phyloP scores from a whole-genome alignment of 1,140 invertebrate genomes.

The Oscheius sp. region DNA sequence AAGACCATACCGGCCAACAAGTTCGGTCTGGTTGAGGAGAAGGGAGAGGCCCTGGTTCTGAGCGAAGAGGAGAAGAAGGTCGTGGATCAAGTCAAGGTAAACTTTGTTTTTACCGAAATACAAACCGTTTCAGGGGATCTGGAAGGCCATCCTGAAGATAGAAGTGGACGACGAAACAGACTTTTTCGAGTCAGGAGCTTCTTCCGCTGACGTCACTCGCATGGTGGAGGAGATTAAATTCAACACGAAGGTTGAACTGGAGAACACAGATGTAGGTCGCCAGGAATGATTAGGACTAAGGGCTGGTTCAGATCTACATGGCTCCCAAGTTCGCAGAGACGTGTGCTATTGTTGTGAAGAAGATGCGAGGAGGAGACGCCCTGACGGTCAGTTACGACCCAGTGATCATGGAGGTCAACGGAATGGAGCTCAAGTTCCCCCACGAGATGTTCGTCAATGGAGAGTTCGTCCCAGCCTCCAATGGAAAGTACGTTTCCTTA shows the following conservation, averaged over 20 bases:
- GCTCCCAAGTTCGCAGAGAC: conserved; percentile 82
- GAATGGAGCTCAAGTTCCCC: conserved; percentile 78
- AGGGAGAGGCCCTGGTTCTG: conserved; percentile 69
- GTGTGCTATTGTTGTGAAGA: conserved; percentile 69
- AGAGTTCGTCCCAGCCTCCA: conserved; percentile 67
- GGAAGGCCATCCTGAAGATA: conserved; percentile 78
- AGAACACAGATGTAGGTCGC: conserved; percentile 76
- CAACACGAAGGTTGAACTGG: conserved; percentile 72
- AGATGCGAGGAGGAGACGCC: conserved; percentile 68
- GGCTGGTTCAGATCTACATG: conserved; percentile 71
- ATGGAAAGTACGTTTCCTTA: conserved; percentile 4
- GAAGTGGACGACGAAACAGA: conserved; percentile 76
- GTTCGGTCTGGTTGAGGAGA: conserved; percentile 70
- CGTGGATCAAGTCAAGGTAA: conserved; percentile 64
- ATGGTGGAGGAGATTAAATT: conserved; percentile 86
- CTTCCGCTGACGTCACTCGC: conserved; percentile 86
- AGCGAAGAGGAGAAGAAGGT: conserved; percentile 74
- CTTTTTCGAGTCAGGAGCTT: conserved; percentile 85
- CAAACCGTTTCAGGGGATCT: conserved; percentile 69
- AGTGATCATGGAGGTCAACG: conserved; percentile 69
- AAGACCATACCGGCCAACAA: conserved; percentile 80
- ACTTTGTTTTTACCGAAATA: too few species aligned
- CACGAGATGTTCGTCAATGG: conserved; percentile 86
- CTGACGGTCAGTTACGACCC: conserved; percentile 48
- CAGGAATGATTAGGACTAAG: conserved; percentile 10